phyloP scores from a whole-genome alignment of 1,140 invertebrate genomes.

The Zaprionus gabonicus region DNA sequence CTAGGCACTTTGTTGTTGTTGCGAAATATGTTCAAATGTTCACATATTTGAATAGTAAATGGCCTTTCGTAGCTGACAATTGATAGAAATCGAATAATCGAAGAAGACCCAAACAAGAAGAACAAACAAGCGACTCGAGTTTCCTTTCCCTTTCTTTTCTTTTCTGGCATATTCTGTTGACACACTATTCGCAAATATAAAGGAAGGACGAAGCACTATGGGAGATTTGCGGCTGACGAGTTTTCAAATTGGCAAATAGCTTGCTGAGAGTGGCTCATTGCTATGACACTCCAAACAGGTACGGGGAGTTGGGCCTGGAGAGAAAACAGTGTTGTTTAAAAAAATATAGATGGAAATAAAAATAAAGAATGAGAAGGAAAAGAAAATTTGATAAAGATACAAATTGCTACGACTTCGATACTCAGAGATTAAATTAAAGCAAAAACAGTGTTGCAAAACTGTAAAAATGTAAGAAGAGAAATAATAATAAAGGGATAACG shows the following conservation, averaged over 20 bases:
- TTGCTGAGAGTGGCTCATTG: background rate
- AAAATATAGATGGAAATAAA: too few species aligned
- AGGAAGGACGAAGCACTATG: background rate
- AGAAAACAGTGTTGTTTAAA: too few species aligned
- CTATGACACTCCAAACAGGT: background rate
- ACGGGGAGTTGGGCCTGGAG: background rate
- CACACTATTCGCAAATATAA: background rate
- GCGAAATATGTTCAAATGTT: conserved; percentile 12
- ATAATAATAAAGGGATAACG: too few species aligned
- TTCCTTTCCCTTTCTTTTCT: background rate
- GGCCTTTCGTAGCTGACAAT: conserved; percentile 6
- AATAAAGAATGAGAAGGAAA: too few species aligned
- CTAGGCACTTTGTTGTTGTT: conserved; percentile 7
- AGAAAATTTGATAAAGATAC: too few species aligned
- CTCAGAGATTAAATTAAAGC: too few species aligned
- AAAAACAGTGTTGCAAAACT: too few species aligned
- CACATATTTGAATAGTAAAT: conserved; percentile 16
- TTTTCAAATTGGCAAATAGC: background rate
- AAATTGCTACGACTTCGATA: too few species aligned
- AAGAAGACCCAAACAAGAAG: conserved; percentile 17
- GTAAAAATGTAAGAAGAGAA: too few species aligned
- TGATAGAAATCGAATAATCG: conserved; percentile 23
- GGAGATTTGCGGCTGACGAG: background rate
- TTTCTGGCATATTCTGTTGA: background rate
- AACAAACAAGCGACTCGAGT: background rate